Evolutionary conservation across 2,113 vertebrate genomes (phyloP), one percentile per base, ranked within the genome.

Genomic region (Colistium nudipinnis): DNA sequence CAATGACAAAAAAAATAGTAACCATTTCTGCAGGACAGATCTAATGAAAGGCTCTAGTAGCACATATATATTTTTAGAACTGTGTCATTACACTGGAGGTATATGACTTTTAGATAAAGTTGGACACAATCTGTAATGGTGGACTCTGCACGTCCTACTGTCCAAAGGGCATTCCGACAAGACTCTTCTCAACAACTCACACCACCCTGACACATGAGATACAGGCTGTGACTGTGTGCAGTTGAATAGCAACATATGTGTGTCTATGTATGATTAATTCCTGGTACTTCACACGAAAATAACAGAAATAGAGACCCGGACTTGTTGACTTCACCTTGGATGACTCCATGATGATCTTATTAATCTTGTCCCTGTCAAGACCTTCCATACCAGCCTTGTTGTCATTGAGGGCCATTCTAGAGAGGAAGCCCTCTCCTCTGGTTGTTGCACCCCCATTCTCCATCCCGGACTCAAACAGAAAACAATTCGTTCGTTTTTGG

Each of bases 351-450:
- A 99, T 99, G 90, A 99, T 97, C 92, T 94, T 98, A 90, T 99
- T 99, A 84, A 99, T 98, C 88, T 96, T 99, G 48, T 96, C 95
- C 89, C 96, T 96, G 92, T 99, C 95, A 76, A 99, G 90, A 57
- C 96, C 98, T 79, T 98, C 93, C 97, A 99, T 99, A 61, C 98
- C 96, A 82, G 98, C 97, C 85, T 99, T 99, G 90, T 99, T 98
- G 86, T 99, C 97, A 85, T 99, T 99, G 70, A 99, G 95, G 24
- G 95, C 96, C 93, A 99, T 92, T 70, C 96, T 93, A 85, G 96
- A 95, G 9, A 97, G 91, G 79, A 95, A 56, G 3, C 88, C 92
- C 43, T 93, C 94, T 79, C 39, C 89, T 77, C 61, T 86, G 20
- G 64, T 64, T 36, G 64, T 28, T 19, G 47, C 30, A 5, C 3